A percentile compares a stretch with the other conserved stretches of the same genome.
Evolutionary conservation across 2,113 vertebrate genomes (phyloP).

Genomic region (Struthio camelus): DNA sequence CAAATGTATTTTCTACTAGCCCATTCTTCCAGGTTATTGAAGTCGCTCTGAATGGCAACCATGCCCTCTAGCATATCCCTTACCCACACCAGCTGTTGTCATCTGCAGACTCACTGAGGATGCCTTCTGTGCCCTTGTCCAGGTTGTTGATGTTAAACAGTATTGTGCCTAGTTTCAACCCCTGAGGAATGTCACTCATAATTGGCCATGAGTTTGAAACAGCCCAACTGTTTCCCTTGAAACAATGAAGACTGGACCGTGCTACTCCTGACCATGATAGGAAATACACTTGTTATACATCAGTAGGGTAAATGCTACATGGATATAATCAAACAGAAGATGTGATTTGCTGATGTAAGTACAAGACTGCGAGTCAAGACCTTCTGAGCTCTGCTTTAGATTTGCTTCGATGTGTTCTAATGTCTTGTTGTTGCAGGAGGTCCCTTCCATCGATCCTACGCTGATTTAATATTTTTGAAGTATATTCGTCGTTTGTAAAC

Average conservation of each 20-base stretch:
- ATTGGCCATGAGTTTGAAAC: not conserved
- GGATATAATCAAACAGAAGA: not conserved
- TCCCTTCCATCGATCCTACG: not conserved
- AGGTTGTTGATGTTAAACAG: not conserved
- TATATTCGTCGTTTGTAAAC: no score
- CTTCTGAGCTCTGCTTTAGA: not conserved
- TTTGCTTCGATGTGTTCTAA: not conserved
- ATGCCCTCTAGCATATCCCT: not conserved
- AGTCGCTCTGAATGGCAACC: not conserved
- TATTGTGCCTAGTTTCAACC: not conserved
- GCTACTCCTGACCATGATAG: not conserved
- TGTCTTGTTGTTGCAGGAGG: not conserved
- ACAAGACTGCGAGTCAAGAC: not conserved
- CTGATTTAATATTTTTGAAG: no score
- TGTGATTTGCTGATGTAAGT: not conserved
- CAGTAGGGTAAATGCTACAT: not conserved
- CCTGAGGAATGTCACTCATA: not conserved
- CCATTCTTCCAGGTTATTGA: not conserved
- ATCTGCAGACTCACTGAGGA: not conserved
- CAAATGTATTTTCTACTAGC: not conserved
- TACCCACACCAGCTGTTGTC: not conserved
- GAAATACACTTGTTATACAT: not conserved
- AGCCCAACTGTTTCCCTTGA: not conserved
- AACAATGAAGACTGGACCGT: not conserved
- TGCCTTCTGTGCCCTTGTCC: not conserved